A percentile compares a stretch with the other conserved stretches of the same genome.
phyloP scores from a whole-genome alignment of 92 coral and sea anemone genomes.

The Zoanthus solanderi region DNA sequence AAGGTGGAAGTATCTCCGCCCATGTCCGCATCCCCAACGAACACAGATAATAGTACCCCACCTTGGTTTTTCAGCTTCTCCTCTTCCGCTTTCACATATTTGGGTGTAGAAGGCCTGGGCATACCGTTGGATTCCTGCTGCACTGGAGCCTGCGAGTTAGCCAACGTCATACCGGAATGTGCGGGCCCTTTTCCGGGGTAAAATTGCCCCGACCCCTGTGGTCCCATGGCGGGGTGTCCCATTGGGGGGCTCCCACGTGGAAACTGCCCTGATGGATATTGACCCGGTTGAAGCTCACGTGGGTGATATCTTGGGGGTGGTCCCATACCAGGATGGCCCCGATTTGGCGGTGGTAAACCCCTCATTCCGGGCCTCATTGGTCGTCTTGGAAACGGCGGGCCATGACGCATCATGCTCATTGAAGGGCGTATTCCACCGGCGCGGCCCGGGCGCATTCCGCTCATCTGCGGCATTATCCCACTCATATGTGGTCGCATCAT shows the following conservation, averaged over 20 bases:
- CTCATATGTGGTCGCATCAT: slow-evolving; percentile 32
- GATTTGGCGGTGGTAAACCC: slow-evolving; percentile 28
- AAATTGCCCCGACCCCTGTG: slow-evolving; percentile 1
- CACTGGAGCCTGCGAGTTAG: background rate
- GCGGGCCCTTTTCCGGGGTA: background rate
- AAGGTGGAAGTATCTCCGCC: background rate
- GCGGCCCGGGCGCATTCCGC: slow-evolving; percentile 11
- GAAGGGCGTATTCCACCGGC: slow-evolving; percentile 30
- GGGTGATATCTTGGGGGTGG: slow-evolving; percentile 18
- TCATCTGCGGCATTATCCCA: slow-evolving; percentile 19
- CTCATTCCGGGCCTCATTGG: slow-evolving; percentile 42
- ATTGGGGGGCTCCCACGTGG: slow-evolving; percentile 5
- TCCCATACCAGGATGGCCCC: slow-evolving; percentile 31
- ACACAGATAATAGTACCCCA: background rate
- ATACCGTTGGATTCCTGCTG: slow-evolving; percentile 4
- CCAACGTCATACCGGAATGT: background rate
- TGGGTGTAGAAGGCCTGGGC: slow-evolving; percentile 9
- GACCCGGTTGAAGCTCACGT: slow-evolving; percentile 16
- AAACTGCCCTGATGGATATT: slow-evolving; percentile 17
- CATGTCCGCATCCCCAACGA: background rate
- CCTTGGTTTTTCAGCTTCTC: background rate
- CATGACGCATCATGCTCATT: slow-evolving; percentile 33
- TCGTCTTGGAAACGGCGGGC: slow-evolving; percentile 40
- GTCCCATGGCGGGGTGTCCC: background rate
- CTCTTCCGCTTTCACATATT: background rate